A percentile compares a stretch with the other conserved stretches of the same genome.
Evolutionary conservation across 2,888 invertebrate genomes (phyloP).

Genomic region (Rhamphomyia laevipes): DNA sequence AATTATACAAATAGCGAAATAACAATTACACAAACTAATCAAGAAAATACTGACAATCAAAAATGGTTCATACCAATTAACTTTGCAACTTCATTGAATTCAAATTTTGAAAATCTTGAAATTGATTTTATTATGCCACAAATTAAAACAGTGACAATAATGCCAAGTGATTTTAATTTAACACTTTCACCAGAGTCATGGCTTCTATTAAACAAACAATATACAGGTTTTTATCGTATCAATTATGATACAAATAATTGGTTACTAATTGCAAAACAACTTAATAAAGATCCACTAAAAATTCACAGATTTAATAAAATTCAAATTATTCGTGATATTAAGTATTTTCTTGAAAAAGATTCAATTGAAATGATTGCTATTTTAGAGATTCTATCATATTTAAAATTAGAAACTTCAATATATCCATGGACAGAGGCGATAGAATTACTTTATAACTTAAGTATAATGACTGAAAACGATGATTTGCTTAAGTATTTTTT

Average conservation of each 20-base stretch:
- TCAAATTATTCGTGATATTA: constrained; percentile 71
- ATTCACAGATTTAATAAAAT: constrained; percentile 64
- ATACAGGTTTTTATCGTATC: constrained; percentile 45
- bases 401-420: constrained; percentile 51
- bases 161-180: constrained; percentile 18
- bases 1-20: constrained; percentile 42
- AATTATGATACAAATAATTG: constrained; percentile 60
- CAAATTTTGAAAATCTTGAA: constrained; percentile 28
- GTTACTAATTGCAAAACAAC: constrained; percentile 47
- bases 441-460: neutral
- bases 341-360: constrained; percentile 46
- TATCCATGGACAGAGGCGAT: constrained; percentile 56
- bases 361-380: constrained; percentile 40
- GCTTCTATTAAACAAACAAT: constrained; percentile 33
- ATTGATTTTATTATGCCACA: constrained; percentile 26
- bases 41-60: constrained; percentile 18
- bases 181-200: constrained; percentile 21
- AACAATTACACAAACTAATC: constrained; percentile 41
- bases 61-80: constrained; percentile 32
- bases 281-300: constrained; percentile 46
- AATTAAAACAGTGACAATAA: constrained; percentile 24
- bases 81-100: constrained; percentile 22
- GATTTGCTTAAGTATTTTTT: too few species aligned
- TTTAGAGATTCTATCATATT: constrained; percentile 43
- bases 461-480: too few species aligned